Conservation (phyloP, 92 coral and sea anemone species). For the Porites divaricata region DNA sequence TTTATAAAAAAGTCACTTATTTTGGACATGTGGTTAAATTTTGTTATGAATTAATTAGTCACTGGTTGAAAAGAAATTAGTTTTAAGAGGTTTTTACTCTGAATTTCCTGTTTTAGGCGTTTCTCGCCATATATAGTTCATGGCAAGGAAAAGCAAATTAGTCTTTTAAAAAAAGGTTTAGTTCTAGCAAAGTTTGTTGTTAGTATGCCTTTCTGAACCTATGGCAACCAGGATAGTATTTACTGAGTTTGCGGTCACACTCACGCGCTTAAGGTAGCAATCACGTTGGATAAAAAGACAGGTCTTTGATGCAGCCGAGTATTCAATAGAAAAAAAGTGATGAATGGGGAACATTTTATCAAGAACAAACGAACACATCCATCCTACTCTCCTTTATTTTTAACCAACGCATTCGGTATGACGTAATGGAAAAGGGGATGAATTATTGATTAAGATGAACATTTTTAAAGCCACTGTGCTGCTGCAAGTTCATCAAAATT, state of each 20-base stretch:
- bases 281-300: not conserved
- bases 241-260: not conserved
- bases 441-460: constrained; percentile 21
- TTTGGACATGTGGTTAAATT: constrained; percentile 25
- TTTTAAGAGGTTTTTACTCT: not conserved
- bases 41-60: constrained; percentile 7
- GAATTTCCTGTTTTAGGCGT: not conserved
- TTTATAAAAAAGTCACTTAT: constrained; percentile 13
- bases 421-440: not conserved
- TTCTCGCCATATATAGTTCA: not conserved
- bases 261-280: not conserved
- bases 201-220: not conserved
- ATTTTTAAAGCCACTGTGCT: not conserved
- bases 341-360: not conserved
- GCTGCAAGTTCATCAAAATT: no score
- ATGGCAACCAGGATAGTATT: not conserved
- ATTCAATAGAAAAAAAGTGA: not conserved
- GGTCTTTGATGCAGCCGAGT: no score
- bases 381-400: not conserved
- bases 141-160: not conserved
- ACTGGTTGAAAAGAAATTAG: not conserved
- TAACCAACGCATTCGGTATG: not conserved
- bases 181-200: not conserved
- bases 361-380: not conserved
- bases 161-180: not conserved